Conservation (phyloP, 2,888 invertebrate genomes). For the Erebia ligea region DNA sequence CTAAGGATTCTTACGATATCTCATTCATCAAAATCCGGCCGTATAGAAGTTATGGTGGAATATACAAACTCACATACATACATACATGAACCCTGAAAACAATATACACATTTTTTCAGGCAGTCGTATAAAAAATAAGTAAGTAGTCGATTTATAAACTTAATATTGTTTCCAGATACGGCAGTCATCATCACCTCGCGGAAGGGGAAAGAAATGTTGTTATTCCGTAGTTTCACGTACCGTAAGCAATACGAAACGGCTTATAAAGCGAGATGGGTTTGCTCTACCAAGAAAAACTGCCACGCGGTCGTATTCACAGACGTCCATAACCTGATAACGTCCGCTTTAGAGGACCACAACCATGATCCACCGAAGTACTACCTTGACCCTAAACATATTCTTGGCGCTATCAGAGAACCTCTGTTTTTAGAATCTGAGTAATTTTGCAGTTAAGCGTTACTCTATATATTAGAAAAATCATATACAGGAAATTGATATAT, state of each 20-base stretch:
- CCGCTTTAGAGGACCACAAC: slow-evolving; percentile 61
- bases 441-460: too few species aligned
- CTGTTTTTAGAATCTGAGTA: slow-evolving; percentile 49
- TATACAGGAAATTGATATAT: too few species aligned
- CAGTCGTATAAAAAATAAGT: too few species aligned
- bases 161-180: slow-evolving; percentile 51
- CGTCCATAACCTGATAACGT: slow-evolving; percentile 57
- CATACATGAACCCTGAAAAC: too few species aligned
- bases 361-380: slow-evolving; percentile 76
- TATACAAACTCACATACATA: too few species aligned
- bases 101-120: too few species aligned
- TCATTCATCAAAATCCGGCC: too few species aligned
- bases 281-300: slow-evolving; percentile 73
- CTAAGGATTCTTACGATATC: too few species aligned
- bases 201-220: slow-evolving; percentile 73
- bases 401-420: slow-evolving; percentile 63
- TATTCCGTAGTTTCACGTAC: slow-evolving; percentile 70
- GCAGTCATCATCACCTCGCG: slow-evolving; percentile 71
- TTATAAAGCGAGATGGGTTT: slow-evolving; percentile 65
- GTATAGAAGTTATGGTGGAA: too few species aligned
- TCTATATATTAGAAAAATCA: too few species aligned
- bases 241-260: slow-evolving; percentile 64
- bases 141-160: background rate
- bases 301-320: slow-evolving; percentile 68
- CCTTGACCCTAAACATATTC: slow-evolving; percentile 62